These are phyloP conservation scores for Drosophila quinaria DNA, from an alignment of 2,888 invertebrate genomes.

Conservation along the genomic window DNA sequence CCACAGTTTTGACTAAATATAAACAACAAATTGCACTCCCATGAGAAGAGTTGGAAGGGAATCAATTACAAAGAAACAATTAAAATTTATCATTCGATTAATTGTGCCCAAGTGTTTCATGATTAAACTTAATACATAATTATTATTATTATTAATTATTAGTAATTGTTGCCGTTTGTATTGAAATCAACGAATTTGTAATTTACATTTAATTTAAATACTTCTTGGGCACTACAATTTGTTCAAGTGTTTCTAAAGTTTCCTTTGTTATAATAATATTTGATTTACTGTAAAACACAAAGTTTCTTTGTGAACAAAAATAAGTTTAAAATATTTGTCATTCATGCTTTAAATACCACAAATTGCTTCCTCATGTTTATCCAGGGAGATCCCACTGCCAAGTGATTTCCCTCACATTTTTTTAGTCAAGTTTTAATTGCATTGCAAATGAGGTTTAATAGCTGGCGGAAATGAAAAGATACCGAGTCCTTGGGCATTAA, in stretches of 20 bases:
- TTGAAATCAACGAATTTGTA: too few relatives aligned
- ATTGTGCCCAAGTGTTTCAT: background rate
- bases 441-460: background rate
- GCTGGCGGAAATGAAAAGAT: slow-evolving; percentile 7
- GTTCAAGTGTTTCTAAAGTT: too few relatives aligned
- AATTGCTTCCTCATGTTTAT: slow-evolving; percentile 3
- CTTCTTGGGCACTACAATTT: too few relatives aligned
- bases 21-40: slow-evolving; percentile 10
- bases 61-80: slow-evolving; percentile 1
- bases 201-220: too few relatives aligned
- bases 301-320: too few relatives aligned
- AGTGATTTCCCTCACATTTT: background rate
- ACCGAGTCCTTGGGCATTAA: slow-evolving; percentile 1
- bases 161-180: too few relatives aligned
- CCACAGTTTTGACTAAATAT: slow-evolving; percentile 13
- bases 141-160: too few relatives aligned
- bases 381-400: background rate
- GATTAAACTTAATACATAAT: background rate
- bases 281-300: too few relatives aligned
- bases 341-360: slow-evolving; percentile 2
- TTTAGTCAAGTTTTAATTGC: background rate
- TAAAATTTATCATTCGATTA: background rate
- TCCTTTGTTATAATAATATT: too few relatives aligned
- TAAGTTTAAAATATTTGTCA: background rate
- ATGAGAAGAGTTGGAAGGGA: background rate